These are phyloP conservation scores for Helostoma temminkii DNA, from an alignment of 2,797 vertebrate species.

Conservation along the genomic window DNA sequence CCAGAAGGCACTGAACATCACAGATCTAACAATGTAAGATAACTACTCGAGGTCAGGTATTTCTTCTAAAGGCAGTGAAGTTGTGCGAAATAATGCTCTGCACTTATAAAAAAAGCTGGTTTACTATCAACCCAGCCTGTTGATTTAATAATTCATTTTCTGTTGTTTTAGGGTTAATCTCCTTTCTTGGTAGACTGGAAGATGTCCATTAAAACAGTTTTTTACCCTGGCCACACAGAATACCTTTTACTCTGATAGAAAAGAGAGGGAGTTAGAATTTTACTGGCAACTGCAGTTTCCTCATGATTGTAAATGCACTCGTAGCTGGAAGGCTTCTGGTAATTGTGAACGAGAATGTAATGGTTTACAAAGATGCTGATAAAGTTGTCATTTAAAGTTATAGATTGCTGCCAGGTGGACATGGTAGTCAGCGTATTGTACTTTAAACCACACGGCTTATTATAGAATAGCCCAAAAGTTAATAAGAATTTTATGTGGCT, in stretches of 20 bases:
- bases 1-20: constrained; percentile 31
- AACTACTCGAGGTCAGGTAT: constrained; percentile 33
- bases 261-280: not conserved
- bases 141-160: constrained; percentile 42
- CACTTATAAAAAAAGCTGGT: constrained; percentile 17
- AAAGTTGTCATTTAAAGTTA: not conserved
- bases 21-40: constrained; percentile 34
- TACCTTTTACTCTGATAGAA: not conserved
- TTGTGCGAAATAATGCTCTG: constrained; percentile 35
- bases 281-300: not conserved
- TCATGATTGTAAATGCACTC: not conserved
- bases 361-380: not conserved
- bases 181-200: constrained; percentile 4
- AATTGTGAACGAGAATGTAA: not conserved
- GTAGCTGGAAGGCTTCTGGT: not conserved
- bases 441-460: too few relatives aligned
- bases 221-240: not conserved
- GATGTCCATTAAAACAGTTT: constrained; percentile 23
- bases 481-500: too few relatives aligned
- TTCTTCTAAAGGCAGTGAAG: constrained; percentile 32
- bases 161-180: constrained; percentile 7
- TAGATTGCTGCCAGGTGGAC: not conserved
- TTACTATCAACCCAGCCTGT: constrained; percentile 12
- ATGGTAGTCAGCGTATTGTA: not conserved
- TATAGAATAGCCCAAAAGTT: too few relatives aligned